A percentile compares a stretch with the other conserved stretches of the same genome.
phyloP scores from a whole-genome alignment of 2,888 invertebrate genomes.

The Cerastis rubricosa region DNA sequence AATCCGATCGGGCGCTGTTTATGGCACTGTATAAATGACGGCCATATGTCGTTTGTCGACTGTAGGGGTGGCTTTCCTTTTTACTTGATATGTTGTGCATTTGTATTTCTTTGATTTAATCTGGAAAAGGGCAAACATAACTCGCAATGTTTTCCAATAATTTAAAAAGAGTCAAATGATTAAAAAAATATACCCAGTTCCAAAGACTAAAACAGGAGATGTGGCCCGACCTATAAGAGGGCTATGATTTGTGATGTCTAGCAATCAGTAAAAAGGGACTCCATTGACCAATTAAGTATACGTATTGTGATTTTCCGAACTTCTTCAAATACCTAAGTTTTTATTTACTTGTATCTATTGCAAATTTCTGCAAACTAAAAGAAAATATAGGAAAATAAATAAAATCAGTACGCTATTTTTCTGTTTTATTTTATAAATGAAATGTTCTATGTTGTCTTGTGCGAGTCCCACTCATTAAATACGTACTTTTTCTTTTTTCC shows the following conservation, averaged over 20 bases:
- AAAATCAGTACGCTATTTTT: not conserved
- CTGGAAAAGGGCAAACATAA: not conserved
- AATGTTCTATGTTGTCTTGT: not conserved
- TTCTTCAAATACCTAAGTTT: not conserved
- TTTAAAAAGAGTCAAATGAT: not conserved
- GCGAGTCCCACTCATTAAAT: not conserved
- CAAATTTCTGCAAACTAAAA: not conserved
- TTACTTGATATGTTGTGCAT: not conserved
- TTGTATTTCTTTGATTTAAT: not conserved
- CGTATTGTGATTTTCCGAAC: not conserved
- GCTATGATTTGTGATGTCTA: not conserved
- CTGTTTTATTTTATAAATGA: not conserved
- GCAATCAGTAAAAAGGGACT: not conserved
- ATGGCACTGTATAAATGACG: slow-evolving; percentile 68
- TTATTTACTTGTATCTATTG: not conserved
- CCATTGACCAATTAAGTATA: not conserved
- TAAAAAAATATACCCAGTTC: not conserved
- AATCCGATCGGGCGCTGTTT: slow-evolving; percentile 70
- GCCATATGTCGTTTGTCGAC: slow-evolving; percentile 76
- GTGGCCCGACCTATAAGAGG: not conserved
- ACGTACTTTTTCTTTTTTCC: not conserved
- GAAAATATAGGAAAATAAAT: not conserved
- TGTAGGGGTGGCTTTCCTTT: slow-evolving; percentile 43
- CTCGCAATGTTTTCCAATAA: not conserved
- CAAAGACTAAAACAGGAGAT: not conserved